phyloP scores from a whole-genome alignment of 2,888 invertebrate species.

The Orthosia gothica region DNA sequence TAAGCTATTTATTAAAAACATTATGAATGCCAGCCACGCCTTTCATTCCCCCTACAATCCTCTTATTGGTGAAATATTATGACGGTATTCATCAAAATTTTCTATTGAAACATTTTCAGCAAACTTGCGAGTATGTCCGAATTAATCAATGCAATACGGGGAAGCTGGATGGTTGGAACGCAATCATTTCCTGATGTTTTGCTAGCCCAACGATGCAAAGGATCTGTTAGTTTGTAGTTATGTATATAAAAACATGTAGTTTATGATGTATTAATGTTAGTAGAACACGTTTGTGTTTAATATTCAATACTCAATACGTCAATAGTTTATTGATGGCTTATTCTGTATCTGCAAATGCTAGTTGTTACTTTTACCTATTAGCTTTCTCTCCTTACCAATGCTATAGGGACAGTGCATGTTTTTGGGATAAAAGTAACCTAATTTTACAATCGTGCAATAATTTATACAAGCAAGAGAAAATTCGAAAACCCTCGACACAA shows the following conservation, averaged over 20 bases:
- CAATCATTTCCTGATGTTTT: conserved; percentile 51
- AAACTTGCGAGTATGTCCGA: conserved; percentile 1
- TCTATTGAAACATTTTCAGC: conserved; percentile 16
- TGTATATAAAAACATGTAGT: not conserved
- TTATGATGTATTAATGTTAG: conserved; percentile 9
- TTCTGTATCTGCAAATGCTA: no score
- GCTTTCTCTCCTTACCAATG: no score
- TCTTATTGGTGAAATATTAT: conserved; percentile 18
- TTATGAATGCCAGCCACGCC: not conserved
- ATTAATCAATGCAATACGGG: conserved; percentile 35
- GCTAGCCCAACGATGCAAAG: conserved; percentile 49
- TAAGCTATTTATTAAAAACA: conserved; percentile 19
- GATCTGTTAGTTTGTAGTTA: conserved; percentile 38
- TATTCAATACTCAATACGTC: not conserved
- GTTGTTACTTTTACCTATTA: no score
- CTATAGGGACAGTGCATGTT: no score
- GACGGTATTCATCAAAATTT: conserved; percentile 15
- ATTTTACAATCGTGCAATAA: no score
- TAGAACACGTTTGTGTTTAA: not conserved
- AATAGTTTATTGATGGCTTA: not conserved
- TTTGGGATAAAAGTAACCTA: no score
- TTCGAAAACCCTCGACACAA: no score
- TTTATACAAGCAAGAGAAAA: no score
- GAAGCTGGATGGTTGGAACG: conserved; percentile 8
- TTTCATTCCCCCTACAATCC: conserved; percentile 9